phyloP scores from a whole-genome alignment of 2,888 invertebrate species.

The Camptogramma bilineatum region DNA sequence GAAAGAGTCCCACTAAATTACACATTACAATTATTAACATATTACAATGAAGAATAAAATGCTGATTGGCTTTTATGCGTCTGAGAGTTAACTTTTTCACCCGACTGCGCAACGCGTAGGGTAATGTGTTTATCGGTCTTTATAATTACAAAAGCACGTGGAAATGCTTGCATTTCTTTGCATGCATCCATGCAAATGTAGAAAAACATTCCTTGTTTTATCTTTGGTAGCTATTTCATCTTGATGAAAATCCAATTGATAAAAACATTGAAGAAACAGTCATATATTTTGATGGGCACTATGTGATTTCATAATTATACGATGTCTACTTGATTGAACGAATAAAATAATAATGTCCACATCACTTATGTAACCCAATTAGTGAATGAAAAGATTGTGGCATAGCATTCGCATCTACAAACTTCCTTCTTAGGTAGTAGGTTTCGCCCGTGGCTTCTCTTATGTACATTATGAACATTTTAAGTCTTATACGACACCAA shows the following conservation, averaged over 20 bases:
- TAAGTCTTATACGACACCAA: too few species aligned
- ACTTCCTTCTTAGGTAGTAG: not conserved
- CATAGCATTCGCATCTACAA: conserved; percentile 1
- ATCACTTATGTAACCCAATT: conserved; percentile 32
- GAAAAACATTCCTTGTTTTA: too few species aligned
- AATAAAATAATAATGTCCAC: conserved; percentile 31
- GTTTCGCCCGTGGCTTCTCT: too few species aligned
- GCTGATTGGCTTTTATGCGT: not conserved
- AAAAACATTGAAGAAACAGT: not conserved
- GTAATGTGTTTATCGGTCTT: too few species aligned
- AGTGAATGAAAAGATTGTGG: conserved; percentile 16
- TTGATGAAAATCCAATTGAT: not conserved
- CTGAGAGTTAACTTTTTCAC: not conserved
- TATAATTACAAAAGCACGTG: too few species aligned
- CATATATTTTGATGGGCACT: conserved; percentile 5
- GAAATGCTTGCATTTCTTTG: too few species aligned
- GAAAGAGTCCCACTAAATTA: conserved; percentile 27
- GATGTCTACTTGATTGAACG: conserved; percentile 14
- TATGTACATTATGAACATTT: too few species aligned
- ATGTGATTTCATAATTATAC: conserved; percentile 14
- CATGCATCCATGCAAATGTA: too few species aligned
- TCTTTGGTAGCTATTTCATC: not conserved
- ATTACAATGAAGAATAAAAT: not conserved
- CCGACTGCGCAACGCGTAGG: too few species aligned
- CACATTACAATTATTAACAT: not conserved